Base-by-base conservation (phyloP, 2,888 invertebrate genomes). In the Automeris io region DNA sequence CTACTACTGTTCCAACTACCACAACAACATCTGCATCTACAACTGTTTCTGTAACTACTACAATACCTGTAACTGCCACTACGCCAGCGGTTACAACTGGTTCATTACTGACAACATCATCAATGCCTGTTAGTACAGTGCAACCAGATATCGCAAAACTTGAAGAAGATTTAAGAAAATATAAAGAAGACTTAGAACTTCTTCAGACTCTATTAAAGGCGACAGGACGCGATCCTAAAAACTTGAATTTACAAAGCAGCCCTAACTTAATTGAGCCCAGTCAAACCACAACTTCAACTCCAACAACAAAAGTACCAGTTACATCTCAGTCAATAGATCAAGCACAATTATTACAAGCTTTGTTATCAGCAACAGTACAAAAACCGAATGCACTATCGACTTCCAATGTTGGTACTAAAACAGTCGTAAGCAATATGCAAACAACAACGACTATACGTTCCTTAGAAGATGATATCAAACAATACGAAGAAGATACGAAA, bases 401-500 rank as follows among this genome's bases (percentile, higher is more conserved):
- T 38, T 50, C 59, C 45, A 70, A 58, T 42, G 33, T 55, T 32
- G 57, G 45, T 18, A 54, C 51, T 6, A 69, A 54, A 21, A 40
- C 49, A n/a, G 54, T 49, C 50, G 35, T 51, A 1, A 53, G 57
- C 32, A 54, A 47, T 35, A n/a, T n/a, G n/a, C n/a, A n/a, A n/a
- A n/a, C n/a, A 52, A 63, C 70, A 9, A 71, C 75, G 11, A 81
- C 82, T 33, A 43, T 60, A 7, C 70, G 80, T 8, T 79, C 82
- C 19, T 66, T 87, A 38, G 75, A 86, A 57, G 83, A 85, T 16
- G 87, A 87, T 40, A 70, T 87, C 8, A 71, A 68, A 37, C 82
- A 85, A 43, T 81, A 81, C 49, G 79, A 87, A 55, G 79, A 86
- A 60, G 87, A 88, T 41, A 77, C 85, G 5, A 78, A 79, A 54